Percentiles rank a stretch among this genome's conserved stretches.
phyloP scores from a whole-genome alignment of 2,113 vertebrate species.

The Delphinapterus leucas region DNA sequence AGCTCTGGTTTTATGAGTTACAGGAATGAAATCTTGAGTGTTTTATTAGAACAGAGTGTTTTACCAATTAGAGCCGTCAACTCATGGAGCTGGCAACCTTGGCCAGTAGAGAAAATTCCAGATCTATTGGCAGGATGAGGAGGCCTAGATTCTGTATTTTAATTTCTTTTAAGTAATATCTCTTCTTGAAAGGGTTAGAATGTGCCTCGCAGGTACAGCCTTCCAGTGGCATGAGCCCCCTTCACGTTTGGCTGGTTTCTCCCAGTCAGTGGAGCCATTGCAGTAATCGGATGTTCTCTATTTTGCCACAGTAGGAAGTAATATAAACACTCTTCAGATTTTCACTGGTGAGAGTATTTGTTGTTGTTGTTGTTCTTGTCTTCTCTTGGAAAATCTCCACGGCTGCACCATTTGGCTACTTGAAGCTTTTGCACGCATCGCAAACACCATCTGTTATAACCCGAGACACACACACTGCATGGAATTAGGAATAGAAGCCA shows the following conservation, averaged over 20 bases:
- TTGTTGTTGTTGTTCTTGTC: conserved; percentile 68
- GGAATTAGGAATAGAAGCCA: conserved; percentile 78
- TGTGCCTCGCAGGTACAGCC: neutral
- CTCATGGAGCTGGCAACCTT: neutral
- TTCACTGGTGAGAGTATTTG: conserved; percentile 68
- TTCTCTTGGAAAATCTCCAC: conserved; percentile 73
- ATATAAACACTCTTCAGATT: conserved; percentile 76
- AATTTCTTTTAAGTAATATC: neutral
- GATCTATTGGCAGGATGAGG: neutral
- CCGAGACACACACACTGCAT: conserved; percentile 63
- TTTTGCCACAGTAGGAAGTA: conserved; percentile 62
- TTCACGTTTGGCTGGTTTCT: neutral
- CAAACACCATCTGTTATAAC: conserved; percentile 82
- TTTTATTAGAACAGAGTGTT: conserved; percentile 1
- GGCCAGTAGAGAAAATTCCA: neutral
- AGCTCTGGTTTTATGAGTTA: neutral
- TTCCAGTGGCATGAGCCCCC: neutral
- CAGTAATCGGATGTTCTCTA: neutral
- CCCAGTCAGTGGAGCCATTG: neutral
- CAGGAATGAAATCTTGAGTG: neutral
- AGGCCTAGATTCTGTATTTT: neutral
- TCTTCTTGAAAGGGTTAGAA: conserved; percentile 50
- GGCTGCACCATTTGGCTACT: conserved; percentile 78
- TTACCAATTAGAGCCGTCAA: neutral
- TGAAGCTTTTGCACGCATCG: conserved; percentile 75